A percentile compares a stretch with the other conserved stretches of the same genome.
Conservation (phyloP, 2,888 invertebrate species). For the Troides oblongomaculatus region DNA sequence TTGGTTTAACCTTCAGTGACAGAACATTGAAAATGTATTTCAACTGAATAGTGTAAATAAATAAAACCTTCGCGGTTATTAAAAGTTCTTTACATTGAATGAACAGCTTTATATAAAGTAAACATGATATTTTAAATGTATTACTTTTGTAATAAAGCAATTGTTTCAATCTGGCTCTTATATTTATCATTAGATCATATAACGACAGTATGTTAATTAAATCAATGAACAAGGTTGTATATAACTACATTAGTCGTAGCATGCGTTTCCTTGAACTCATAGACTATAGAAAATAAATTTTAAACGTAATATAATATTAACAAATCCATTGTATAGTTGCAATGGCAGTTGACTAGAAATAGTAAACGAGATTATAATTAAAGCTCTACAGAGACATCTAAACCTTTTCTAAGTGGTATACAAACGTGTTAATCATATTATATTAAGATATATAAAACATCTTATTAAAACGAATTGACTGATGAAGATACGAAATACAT, state of each 20-base stretch:
- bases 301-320: too few relatives aligned
- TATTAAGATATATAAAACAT: too few relatives aligned
- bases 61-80: constrained; percentile 8
- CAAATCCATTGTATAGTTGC: too few relatives aligned
- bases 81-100: not conserved
- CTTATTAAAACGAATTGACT: too few relatives aligned
- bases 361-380: too few relatives aligned
- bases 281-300: not conserved
- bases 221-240: constrained; percentile 21
- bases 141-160: not conserved
- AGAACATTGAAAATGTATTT: constrained; percentile 13
- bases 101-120: too few relatives aligned
- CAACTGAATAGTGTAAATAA: constrained; percentile 12
- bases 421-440: too few relatives aligned
- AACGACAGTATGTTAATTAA: constrained; percentile 13
- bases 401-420: too few relatives aligned
- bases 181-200: constrained; percentile 15
- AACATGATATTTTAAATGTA: too few relatives aligned
- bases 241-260: constrained; percentile 12
- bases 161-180: not conserved
- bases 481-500: too few relatives aligned
- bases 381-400: too few relatives aligned
- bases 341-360: too few relatives aligned
- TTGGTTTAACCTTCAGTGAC: not conserved
- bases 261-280: constrained; percentile 2